Percentiles rank a stretch among this genome's conserved stretches.
Evolutionary conservation across 2,797 vertebrate species (phyloP).

Genomic region (Buceros bicornis): DNA sequence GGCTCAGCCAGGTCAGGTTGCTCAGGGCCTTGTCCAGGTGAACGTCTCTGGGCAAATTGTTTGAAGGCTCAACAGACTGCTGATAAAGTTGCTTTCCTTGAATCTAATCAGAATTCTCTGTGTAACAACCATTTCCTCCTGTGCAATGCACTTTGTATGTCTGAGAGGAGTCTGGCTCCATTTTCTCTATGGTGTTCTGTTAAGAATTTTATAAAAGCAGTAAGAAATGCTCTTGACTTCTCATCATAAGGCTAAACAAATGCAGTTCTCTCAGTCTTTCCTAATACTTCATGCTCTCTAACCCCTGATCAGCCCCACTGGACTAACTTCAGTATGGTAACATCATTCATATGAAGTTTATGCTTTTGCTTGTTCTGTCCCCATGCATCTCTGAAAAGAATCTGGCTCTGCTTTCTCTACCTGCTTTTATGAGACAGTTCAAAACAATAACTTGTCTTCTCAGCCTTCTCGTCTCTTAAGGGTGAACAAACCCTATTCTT

Average conservation of each 20-base stretch:
- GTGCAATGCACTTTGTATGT: neutral
- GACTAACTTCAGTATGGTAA: neutral
- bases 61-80: neutral
- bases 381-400: neutral
- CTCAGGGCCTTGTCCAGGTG: neutral
- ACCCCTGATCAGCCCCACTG: neutral
- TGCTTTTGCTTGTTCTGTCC: neutral
- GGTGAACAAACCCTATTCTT: neutral
- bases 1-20: neutral
- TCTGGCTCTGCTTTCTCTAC: neutral
- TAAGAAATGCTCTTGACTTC: neutral
- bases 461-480: neutral
- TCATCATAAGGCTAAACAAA: neutral
- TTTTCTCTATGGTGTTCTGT: neutral
- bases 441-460: neutral
- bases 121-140: neutral
- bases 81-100: neutral
- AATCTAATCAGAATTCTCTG: neutral
- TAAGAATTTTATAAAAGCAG: neutral
- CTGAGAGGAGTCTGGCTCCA: neutral
- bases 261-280: neutral
- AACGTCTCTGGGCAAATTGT: neutral
- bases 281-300: rapidly evolving
- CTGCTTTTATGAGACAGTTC: neutral
- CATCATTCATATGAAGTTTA: neutral